Evolutionary conservation across 2,113 vertebrate species (phyloP), one percentile per base, ranked within the genome.

Genomic region (Hyla sarda): DNA sequence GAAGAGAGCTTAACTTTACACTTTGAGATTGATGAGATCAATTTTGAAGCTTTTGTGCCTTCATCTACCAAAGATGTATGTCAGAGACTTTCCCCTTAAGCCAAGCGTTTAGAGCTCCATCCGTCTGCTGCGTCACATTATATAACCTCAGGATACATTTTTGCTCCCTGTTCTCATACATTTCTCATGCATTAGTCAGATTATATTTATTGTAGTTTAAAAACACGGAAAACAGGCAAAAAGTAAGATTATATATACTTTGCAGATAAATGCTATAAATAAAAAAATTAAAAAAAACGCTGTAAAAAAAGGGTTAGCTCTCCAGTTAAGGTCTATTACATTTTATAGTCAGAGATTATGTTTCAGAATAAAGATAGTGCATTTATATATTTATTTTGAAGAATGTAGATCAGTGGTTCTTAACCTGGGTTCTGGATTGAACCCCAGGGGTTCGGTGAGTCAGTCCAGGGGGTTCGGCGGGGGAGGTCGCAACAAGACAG

Each of bases 21-120:
- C 73, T 50, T 84, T 78, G 90, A 91, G 91, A 93, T 72, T 71
- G 89, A 94, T 88, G 87, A 86, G 74, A 90, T 90, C 77, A 72
- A 88, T 91, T 91, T 74, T 84, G 89, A 93, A 92, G 89, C 52
- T 88, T 87, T 91, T 90, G 88, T 91, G 87, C 90, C 84, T 91
- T 89, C 85, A 85, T 84, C 86, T 89, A 86, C 87, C 67, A 87
- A 19, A 82, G 84, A 84, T 73, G 75, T 34, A 87, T 89, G 82
- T 84, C 90, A 90, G 85, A 34, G 79, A 87, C 79, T 88, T 82
- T 25, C 65, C 88, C 80, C 85, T 30, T 62, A 89, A 90, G 86
- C 84, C 82, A 87, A 80, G 78, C 56, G 58, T 90, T 93, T 91
- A 90, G 89, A 89, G 82, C 82, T 88, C 7, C 75, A 91, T 88